phyloP scores from a whole-genome alignment of 2,888 invertebrate genomes.

The Ditula angustiorana region DNA sequence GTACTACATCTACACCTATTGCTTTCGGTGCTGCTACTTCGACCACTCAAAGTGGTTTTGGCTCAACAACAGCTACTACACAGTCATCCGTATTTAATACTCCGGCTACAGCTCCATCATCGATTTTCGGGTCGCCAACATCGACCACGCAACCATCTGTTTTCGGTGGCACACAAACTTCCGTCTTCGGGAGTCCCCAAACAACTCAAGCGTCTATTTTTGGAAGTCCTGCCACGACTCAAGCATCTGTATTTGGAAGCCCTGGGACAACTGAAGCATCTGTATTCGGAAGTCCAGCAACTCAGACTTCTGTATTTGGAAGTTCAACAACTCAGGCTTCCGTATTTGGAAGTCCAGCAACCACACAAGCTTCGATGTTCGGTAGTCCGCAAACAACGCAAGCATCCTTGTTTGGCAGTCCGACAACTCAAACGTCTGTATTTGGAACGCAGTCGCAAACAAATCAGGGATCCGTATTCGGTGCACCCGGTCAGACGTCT shows the following conservation, averaged over 20 bases:
- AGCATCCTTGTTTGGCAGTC: conserved; percentile 55
- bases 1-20: conserved; percentile 43
- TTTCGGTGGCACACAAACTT: conserved; percentile 52
- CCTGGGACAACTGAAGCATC: conserved; percentile 50
- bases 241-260: conserved; percentile 43
- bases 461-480: conserved; percentile 48
- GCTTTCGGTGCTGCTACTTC: conserved; percentile 31
- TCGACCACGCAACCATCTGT: conserved; percentile 45
- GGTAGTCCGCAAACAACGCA: conserved; percentile 46
- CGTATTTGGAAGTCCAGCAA: conserved; percentile 49
- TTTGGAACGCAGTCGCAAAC: conserved; percentile 47
- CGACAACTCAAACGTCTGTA: conserved; percentile 49
- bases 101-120: conserved; percentile 24
- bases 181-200: conserved; percentile 44
- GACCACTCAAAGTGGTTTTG: conserved; percentile 42
- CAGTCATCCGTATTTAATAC: conserved; percentile 12
- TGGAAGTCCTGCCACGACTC: conserved; percentile 50
- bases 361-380: conserved; percentile 49
- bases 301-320: conserved; percentile 51
- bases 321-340: conserved; percentile 50
- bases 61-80: conserved; percentile 42
- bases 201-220: conserved; percentile 56
- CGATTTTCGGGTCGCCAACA: conserved; percentile 31
- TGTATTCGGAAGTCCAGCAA: conserved; percentile 50
- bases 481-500: conserved; percentile 46